A percentile compares a stretch with the other conserved stretches of the same genome.
Evolutionary conservation across 1,140 invertebrate genomes (phyloP).

Genomic region (Leptinotarsa texana): DNA sequence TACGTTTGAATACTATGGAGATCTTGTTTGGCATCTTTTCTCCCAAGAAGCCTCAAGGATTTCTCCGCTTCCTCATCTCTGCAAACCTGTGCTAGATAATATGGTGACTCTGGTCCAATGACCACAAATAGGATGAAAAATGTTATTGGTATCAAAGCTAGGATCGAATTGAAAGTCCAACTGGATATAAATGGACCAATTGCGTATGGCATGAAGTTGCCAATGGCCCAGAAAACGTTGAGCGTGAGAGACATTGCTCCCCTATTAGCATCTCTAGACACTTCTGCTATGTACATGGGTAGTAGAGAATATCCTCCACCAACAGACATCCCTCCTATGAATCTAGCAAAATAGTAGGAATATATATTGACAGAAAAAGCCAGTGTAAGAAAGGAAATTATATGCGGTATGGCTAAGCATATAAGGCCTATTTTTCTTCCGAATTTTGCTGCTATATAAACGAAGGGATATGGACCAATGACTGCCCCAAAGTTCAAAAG

Average conservation of each 20-base stretch:
- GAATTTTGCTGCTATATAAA: slow-evolving; percentile 50
- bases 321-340: slow-evolving; percentile 67
- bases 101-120: slow-evolving; percentile 74
- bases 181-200: slow-evolving; percentile 41
- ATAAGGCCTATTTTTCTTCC: slow-evolving; percentile 56
- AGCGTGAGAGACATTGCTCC: slow-evolving; percentile 55
- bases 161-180: slow-evolving; percentile 58
- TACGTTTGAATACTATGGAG: slow-evolving; percentile 48
- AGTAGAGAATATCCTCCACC: slow-evolving; percentile 68
- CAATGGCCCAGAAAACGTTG: slow-evolving; percentile 40
- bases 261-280: slow-evolving; percentile 68
- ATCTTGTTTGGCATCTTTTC: slow-evolving; percentile 62
- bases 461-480: slow-evolving; percentile 55
- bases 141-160: slow-evolving; percentile 56
- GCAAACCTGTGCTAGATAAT: slow-evolving; percentile 66
- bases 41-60: slow-evolving; percentile 62
- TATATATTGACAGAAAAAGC: slow-evolving; percentile 59
- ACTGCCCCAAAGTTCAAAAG: slow-evolving; percentile 78
- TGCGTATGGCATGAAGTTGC: slow-evolving; percentile 40
- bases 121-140: slow-evolving; percentile 60
- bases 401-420: slow-evolving; percentile 59
- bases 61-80: slow-evolving; percentile 64
- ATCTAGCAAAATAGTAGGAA: slow-evolving; percentile 60
- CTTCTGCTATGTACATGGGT: slow-evolving; percentile 68
- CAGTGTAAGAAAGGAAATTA: slow-evolving; percentile 69